Conservation (phyloP, 2,113 vertebrate species). For the Chloroceryle aenea region DNA sequence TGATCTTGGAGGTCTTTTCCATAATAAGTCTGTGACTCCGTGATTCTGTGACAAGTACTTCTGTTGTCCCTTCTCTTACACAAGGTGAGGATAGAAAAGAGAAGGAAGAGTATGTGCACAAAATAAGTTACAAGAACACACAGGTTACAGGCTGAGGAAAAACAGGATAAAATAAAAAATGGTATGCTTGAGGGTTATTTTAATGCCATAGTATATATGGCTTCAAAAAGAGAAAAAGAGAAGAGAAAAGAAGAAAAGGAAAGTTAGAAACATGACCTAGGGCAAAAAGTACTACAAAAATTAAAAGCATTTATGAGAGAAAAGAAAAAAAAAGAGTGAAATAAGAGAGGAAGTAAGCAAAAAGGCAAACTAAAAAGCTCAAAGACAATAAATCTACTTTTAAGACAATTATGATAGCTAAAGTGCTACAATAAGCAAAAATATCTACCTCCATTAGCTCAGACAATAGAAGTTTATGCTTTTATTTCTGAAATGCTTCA, state of each 20-base stretch:
- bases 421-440: background rate
- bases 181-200: accelerated
- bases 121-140: background rate
- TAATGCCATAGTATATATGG: background rate
- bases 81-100: accelerated
- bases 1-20: too few relatives aligned
- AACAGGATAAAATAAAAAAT: background rate
- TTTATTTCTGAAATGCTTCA: background rate
- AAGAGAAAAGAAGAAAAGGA: background rate
- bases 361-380: background rate
- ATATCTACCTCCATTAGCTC: background rate
- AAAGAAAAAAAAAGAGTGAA: background rate
- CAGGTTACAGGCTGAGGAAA: background rate
- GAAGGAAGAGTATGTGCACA: background rate
- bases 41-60: background rate
- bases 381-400: background rate
- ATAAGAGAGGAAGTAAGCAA: background rate
- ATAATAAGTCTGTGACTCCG: too few relatives aligned
- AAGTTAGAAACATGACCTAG: background rate
- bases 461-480: background rate
- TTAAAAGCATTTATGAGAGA: background rate
- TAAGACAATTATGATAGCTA: background rate
- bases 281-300: background rate
- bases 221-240: background rate
- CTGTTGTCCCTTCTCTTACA: background rate